Evolutionary conservation across 2,113 vertebrate species (phyloP), one percentile per base, ranked within the genome.

Genomic region (Sylvicapra grimmia): DNA sequence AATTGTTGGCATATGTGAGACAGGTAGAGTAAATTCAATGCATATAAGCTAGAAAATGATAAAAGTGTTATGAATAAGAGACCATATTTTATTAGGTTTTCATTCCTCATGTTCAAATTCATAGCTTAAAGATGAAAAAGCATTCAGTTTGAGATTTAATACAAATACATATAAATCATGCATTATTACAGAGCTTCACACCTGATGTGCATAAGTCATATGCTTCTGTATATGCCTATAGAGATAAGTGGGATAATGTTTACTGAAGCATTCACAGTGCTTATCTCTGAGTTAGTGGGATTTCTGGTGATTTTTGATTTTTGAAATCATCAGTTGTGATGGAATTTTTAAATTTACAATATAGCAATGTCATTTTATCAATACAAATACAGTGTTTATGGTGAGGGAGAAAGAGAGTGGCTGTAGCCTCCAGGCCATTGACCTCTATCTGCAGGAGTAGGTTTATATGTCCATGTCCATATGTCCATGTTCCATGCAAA

Each of bases 71-170:
- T 59, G 56, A 97, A 72, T 88, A 51, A 90, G 90, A 91, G 21
- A 29, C 14, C 44, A 75, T 86, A 40, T 27, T 91, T 89, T 77
- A 80, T 92, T 86, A 61, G 36, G 9, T 31, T 94, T 94, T 91
- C 16, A 83, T 72, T 93, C 63, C 16, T 94, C 6, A 33, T 77
- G n/a, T 85, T 96, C n/a, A 89, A 6, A 89, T 59, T 93, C 11
- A 16, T 91, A 58, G 19, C 86, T 94, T 96, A 63, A 83, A 94
- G 54, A 77, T 88, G 44, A 82, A 89, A 95, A 93, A 72, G 29
- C 49, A 44, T 94, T 56, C 8, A 77, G 13, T 49, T 93, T 59
- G 36, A 65, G 53, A 56, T 89, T 85, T 93, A 54, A 90, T 85
- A 58, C n/a, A 80, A 86, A 84, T 68, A 63, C n/a, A 10, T 95